Percentiles rank a stretch among this genome's conserved stretches.
phyloP scores from a whole-genome alignment of 2,797 vertebrate species.

The Balearica regulorum region DNA sequence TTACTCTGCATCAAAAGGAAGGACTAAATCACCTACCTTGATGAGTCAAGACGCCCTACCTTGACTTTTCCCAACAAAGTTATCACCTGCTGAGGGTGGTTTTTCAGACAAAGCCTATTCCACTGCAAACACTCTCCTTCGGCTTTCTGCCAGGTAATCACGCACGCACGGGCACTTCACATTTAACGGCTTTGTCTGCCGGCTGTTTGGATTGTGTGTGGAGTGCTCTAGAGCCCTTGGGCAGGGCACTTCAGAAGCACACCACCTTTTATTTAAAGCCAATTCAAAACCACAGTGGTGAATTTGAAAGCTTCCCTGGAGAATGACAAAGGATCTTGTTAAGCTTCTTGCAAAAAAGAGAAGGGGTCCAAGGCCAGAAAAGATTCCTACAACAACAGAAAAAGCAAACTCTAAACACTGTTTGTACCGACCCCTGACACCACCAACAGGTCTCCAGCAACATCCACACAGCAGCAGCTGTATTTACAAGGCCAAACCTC shows the following conservation, averaged over 20 bases:
- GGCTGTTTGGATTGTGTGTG: background rate
- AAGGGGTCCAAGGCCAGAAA: background rate
- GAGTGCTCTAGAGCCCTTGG: background rate
- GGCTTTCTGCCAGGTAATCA: background rate
- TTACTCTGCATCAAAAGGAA: rapidly evolving
- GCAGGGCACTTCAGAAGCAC: background rate
- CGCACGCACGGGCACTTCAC: background rate
- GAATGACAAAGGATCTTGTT: background rate
- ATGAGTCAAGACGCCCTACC: background rate
- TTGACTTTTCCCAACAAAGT: background rate
- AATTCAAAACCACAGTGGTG: background rate
- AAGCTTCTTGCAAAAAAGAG: background rate
- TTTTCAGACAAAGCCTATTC: background rate
- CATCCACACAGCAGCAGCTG: background rate
- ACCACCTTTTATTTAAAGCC: background rate
- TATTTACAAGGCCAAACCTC: background rate
- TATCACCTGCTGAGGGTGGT: background rate
- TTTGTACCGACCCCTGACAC: background rate
- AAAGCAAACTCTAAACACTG: background rate
- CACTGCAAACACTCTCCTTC: background rate
- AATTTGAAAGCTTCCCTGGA: background rate
- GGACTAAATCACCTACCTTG: background rate
- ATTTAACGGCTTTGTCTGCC: background rate
- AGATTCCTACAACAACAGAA: background rate
- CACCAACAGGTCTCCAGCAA: background rate